phyloP scores from a whole-genome alignment of 2,113 vertebrate genomes.

The Bostrychus sinensis region DNA sequence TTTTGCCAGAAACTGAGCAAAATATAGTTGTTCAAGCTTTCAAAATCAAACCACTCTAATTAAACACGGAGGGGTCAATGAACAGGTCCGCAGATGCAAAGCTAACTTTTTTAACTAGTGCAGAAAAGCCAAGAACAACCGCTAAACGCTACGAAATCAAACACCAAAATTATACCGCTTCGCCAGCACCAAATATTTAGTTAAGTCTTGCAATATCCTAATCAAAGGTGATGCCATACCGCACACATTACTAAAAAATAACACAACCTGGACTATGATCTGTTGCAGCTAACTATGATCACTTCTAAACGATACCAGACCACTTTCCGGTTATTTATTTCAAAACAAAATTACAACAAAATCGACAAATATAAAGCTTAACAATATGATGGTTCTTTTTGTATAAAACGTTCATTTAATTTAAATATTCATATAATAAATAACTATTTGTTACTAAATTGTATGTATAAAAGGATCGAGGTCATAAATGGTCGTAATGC shows the following conservation, averaged over 20 bases:
- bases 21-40: neutral
- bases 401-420: too few relatives aligned
- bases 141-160: neutral
- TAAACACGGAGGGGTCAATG: slow-evolving; percentile 12
- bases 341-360: slow-evolving; percentile 21
- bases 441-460: too few relatives aligned
- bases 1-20: slow-evolving; percentile 15
- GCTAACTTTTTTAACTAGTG: neutral
- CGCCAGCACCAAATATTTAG: neutral
- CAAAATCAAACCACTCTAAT: neutral
- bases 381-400: too few relatives aligned
- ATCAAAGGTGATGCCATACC: neutral
- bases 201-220: neutral
- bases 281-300: neutral
- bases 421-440: too few relatives aligned
- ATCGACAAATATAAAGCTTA: neutral
- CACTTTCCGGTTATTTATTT: slow-evolving; percentile 7
- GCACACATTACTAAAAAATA: neutral
- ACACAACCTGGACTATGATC: slow-evolving; percentile 38
- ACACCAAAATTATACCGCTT: neutral
- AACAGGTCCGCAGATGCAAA: slow-evolving; percentile 21
- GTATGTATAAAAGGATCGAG: too few relatives aligned
- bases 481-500: too few relatives aligned
- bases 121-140: neutral
- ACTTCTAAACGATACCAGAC: rapidly evolving